phyloP scores from a whole-genome alignment of 2,113 vertebrate genomes.

The Pontoporia blainvillei region DNA sequence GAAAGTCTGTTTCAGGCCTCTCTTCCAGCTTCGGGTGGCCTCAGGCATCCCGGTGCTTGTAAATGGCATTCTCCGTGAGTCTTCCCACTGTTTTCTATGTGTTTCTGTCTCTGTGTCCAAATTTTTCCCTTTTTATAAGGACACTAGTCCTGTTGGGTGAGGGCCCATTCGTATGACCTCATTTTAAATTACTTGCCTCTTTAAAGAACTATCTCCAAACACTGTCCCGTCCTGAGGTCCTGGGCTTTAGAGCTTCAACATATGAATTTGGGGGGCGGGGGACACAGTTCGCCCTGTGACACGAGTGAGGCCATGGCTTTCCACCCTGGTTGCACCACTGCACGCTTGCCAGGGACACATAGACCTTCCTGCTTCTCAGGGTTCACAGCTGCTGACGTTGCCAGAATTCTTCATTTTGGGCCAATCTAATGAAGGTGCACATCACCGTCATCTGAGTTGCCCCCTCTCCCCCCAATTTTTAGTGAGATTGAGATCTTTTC shows the following conservation, averaged over 20 bases:
- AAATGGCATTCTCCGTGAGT: rapidly evolving
- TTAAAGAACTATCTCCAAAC: not conserved
- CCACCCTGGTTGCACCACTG: not conserved
- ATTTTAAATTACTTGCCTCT: not conserved
- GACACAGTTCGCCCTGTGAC: not conserved
- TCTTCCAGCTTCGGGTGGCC: not conserved
- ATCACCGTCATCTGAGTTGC: not conserved
- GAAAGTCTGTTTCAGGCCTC: rapidly evolving
- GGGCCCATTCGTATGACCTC: not conserved
- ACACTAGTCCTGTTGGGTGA: not conserved
- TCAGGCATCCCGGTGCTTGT: not conserved
- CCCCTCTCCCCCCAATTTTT: not conserved
- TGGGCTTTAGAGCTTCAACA: not conserved
- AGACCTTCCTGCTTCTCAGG: not conserved
- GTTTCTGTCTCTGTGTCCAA: not conserved
- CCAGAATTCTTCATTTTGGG: too few relatives aligned
- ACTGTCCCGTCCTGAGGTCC: not conserved
- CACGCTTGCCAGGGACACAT: not conserved
- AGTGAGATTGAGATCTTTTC: not conserved
- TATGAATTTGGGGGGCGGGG: not conserved
- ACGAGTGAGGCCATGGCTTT: not conserved
- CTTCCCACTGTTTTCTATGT: not conserved
- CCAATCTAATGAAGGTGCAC: rapidly evolving
- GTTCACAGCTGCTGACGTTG: rapidly evolving
- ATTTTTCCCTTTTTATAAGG: not conserved